Evolutionary conservation across 2,888 invertebrate species (phyloP).

Genomic region (Nemoura dubitans): DNA sequence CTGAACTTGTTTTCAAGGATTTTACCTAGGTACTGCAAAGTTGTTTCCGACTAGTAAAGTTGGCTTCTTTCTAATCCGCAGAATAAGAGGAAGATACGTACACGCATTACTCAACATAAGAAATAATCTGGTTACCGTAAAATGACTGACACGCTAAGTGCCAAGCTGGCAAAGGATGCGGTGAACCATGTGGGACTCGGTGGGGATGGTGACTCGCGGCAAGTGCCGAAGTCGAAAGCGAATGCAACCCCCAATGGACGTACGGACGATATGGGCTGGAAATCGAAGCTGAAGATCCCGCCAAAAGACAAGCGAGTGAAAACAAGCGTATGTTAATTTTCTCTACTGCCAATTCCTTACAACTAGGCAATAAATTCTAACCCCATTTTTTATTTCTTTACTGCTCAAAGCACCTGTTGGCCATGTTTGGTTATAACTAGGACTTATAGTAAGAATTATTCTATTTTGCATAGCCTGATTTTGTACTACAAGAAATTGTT

Average conservation of each 20-base stretch:
- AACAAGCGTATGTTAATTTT: slow-evolving; percentile 84
- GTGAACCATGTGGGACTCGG: background rate
- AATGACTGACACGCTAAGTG: background rate
- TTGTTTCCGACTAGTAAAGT: background rate
- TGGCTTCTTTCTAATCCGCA: background rate
- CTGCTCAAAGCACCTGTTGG: too few relatives aligned
- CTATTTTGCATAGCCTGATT: background rate
- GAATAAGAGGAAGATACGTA: background rate
- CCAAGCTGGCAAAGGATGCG: slow-evolving; percentile 7
- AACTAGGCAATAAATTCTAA: too few relatives aligned
- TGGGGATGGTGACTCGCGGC: background rate
- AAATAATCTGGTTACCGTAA: background rate
- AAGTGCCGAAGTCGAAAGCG: slow-evolving; percentile 16
- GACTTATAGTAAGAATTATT: too few relatives aligned
- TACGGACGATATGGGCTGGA: slow-evolving; percentile 87
- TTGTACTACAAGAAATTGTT: background rate
- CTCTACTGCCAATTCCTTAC: too few relatives aligned
- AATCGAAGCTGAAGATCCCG: slow-evolving; percentile 94
- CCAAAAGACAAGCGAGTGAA: slow-evolving; percentile 95
- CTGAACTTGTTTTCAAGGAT: too few relatives aligned
- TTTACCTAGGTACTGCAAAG: too few relatives aligned
- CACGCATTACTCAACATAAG: background rate
- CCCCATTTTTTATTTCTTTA: too few relatives aligned
- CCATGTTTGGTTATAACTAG: too few relatives aligned
- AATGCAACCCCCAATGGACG: slow-evolving; percentile 15